Evolutionary conservation across 2,888 invertebrate species (phyloP).

Genomic region (Folsomia candida): DNA sequence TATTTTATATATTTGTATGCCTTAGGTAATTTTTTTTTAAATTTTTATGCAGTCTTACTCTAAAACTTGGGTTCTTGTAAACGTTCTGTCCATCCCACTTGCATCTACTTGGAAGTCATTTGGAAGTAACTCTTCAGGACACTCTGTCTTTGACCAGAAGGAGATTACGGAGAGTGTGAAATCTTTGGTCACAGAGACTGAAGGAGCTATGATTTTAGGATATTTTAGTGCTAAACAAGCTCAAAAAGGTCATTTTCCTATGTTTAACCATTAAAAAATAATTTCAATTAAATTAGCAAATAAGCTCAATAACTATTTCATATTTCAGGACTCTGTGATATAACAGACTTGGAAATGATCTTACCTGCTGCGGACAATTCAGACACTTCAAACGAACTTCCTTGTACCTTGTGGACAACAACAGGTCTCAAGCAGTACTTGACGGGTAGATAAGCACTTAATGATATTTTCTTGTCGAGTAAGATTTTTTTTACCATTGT

Average conservation of each 20-base stretch:
- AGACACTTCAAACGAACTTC: no score
- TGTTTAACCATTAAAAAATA: no score
- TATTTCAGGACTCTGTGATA: conserved; percentile 27
- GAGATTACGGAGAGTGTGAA: conserved; percentile 41
- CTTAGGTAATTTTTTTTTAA: background rate
- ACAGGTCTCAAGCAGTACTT: conserved; percentile 36
- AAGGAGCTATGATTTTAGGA: conserved; percentile 48
- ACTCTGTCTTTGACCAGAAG: conserved; percentile 38
- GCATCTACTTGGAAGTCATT: no score
- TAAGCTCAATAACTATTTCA: no score
- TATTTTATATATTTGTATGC: background rate
- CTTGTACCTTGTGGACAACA: conserved; percentile 45
- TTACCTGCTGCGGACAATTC: conserved; percentile 23
- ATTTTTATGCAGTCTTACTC: conserved; percentile 20
- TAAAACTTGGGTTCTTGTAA: conserved; percentile 45
- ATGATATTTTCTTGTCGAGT: background rate
- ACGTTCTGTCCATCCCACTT: conserved; percentile 44
- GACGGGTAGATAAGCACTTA: conserved; percentile 36
- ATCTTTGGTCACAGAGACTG: conserved; percentile 38
- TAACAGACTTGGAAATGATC: conserved; percentile 26
- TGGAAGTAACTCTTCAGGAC: conserved; percentile 41
- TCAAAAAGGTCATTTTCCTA: conserved; percentile 45
- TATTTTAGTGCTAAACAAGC: conserved; percentile 45
- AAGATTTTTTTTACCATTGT: background rate
- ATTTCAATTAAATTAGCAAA: background rate